These are phyloP conservation scores for Labeo calbasu DNA, from an alignment of 2,797 vertebrate genomes.

Conservation along the genomic window DNA sequence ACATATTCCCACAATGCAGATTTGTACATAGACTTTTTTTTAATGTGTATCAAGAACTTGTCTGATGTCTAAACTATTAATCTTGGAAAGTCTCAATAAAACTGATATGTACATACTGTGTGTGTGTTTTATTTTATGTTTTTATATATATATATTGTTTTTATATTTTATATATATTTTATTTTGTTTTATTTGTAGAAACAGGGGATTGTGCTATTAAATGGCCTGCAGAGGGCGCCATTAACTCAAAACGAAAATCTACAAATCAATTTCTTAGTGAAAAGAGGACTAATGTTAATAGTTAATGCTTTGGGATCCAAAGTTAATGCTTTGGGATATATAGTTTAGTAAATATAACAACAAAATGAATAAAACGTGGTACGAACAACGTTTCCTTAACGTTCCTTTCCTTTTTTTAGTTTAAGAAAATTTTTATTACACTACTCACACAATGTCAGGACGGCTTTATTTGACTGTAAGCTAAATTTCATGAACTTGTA, in stretches of 20 bases:
- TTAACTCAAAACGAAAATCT: not conserved
- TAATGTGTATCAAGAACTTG: not conserved
- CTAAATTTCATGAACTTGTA: not conserved
- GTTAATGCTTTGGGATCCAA: not conserved
- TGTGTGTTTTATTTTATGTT: not conserved
- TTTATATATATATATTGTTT: too few species aligned
- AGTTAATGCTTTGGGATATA: not conserved
- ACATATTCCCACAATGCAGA: not conserved
- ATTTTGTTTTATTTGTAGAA: not conserved
- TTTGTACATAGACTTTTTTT: slow-evolving; percentile 40
- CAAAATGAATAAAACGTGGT: not conserved
- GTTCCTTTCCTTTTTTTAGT: not conserved
- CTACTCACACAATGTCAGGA: not conserved
- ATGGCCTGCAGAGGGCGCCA: slow-evolving; percentile 1
- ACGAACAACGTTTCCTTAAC: not conserved
- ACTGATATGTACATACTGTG: slow-evolving; percentile 4
- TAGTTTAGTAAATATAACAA: not conserved
- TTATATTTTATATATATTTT: too few species aligned
- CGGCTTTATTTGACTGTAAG: not conserved
- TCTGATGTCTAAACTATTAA: not conserved
- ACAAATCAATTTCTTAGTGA: not conserved
- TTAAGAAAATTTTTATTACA: not conserved
- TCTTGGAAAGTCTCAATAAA: slow-evolving; percentile 21
- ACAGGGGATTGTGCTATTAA: not conserved
- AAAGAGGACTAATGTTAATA: not conserved